Base-by-base conservation (phyloP, 1,140 invertebrate species). In the Meloidogyne hapla region DNA sequence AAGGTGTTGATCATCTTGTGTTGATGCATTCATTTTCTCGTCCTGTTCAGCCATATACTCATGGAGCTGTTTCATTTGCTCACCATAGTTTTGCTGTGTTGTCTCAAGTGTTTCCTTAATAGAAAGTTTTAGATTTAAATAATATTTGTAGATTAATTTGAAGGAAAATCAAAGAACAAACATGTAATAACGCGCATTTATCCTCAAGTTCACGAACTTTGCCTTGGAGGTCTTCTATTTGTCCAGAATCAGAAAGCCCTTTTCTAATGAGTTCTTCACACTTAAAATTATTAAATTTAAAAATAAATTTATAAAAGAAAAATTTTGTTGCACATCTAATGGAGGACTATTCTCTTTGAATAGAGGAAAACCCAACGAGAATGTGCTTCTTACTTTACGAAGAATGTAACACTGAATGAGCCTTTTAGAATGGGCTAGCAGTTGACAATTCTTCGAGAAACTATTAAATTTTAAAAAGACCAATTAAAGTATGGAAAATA, bases 31-130 rank as follows among this genome's bases (percentile, higher is more conserved):
- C 21, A 80, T 83, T 64, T 83, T 73, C 2, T 62, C 66, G 28
- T 81, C 78, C 25, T 80, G 81, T 33, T 77, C 80, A 12, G 78
- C 65, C 81, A 81, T 69, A 56, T 81, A 77, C 15, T 81, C 80
- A 40, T 81, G 80, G 15, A 81, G 65, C 45, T 74, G 61, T 15
- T 82, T 70, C 74, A 81, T 73, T 75, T 83, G 81, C 5, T 56
- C 26, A 38, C 84, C 80, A 56, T 83, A 81, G 42, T 77, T 83
- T 26, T 26, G 15, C 21, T 74, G 75, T 15, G 80, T 81, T 10
- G 73, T 69, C 21, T 83, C 81, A n/a, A 81, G 69, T 23, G 28
- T 61, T 18, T 81, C 80, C 70, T 80, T 18, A 71, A 77, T n/a
- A n/a, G n/a, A 65, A 8, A 21, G 21, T 33, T 63, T 74, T 23